Base-by-base conservation (phyloP, 2,888 invertebrate genomes). In the Cylloceria caligata region DNA sequence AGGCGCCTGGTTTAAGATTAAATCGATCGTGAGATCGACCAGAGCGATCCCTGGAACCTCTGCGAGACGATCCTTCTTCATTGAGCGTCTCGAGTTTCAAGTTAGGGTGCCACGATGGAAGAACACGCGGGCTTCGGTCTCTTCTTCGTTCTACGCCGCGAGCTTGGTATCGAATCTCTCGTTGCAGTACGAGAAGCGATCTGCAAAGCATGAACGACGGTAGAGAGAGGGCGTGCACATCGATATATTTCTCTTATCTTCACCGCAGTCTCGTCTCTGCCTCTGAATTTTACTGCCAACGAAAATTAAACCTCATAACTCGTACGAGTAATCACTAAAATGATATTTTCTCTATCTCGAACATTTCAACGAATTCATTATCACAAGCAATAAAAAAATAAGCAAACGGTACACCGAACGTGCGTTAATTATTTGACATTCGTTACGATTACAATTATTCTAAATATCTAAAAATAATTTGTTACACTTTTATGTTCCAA, bases 61-160 rank as follows among this genome's bases (percentile, higher is more conserved):
- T 30, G 76, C 68, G 64, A 72, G 78, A 60, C 60, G 69, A 81
- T 78, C 71, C 79, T 81, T 83, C 83, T 83, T 84, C 85, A 82
- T 84, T 83, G 79, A 84, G 82, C 84, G 76, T 84, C 68, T 84
- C 83, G 82, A 83, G 80, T 85, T 87, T 81, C 84, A 83, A 80
- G 79, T 57, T 68, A 77, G 72, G 69, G 42, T 67, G 68, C 55
- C 47, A 39, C 67, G 27, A 52, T 42, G 75, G n/a, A 52, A 80
- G 75, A 81, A 45, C 52, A 64, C 73, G 72, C 30, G 75, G 78
- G 79, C 78, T 47, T 55, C 60, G 78, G 81, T 83, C 80, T 78
- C 67, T 68, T 71, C 47, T 36, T 39, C 74, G 64, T 49, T 64
- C 34, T 71, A 21, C 57, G 74, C 55, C 34, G 36, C 72, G 72